A percentile compares a stretch with the other conserved stretches of the same genome.
Evolutionary conservation across 2,797 vertebrate genomes (phyloP).

Genomic region (Vireo griseus): DNA sequence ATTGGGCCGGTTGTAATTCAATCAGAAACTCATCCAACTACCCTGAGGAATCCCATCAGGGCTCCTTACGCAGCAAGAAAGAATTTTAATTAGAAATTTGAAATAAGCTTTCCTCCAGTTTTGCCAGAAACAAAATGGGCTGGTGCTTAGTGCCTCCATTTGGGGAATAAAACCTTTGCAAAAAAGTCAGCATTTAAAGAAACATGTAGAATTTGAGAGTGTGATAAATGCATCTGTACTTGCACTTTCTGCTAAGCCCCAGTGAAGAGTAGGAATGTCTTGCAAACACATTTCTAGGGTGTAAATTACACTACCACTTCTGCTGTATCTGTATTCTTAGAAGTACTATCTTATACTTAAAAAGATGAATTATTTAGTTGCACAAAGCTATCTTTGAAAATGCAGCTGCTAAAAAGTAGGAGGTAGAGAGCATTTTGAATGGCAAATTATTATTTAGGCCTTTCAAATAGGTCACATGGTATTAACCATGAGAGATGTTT

Average conservation of each 20-base stretch:
- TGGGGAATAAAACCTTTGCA: slow-evolving; percentile 22
- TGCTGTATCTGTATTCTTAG: not conserved
- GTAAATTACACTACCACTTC: not conserved
- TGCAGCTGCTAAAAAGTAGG: not conserved
- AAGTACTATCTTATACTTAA: not conserved
- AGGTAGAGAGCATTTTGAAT: not conserved
- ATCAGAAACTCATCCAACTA: slow-evolving; percentile 32
- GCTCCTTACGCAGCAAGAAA: slow-evolving; percentile 12
- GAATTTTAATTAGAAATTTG: slow-evolving; percentile 56
- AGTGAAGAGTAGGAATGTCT: not conserved
- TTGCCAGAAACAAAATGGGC: slow-evolving; percentile 47
- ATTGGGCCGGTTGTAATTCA: slow-evolving; percentile 26
- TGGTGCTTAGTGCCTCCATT: slow-evolving; percentile 4
- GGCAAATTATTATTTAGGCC: not conserved
- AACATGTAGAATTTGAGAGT: not conserved
- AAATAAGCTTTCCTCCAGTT: slow-evolving; percentile 40
- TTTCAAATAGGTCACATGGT: not conserved
- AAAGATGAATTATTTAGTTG: not conserved
- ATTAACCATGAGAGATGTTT: not conserved
- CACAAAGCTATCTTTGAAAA: not conserved
- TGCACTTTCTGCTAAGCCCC: not conserved
- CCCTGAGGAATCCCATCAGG: slow-evolving; percentile 48
- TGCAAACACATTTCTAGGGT: not conserved
- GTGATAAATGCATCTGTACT: not conserved
- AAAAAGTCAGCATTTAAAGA: slow-evolving; percentile 17